Conservation (phyloP, 2,888 invertebrate genomes). For the Acleris holmiana region DNA sequence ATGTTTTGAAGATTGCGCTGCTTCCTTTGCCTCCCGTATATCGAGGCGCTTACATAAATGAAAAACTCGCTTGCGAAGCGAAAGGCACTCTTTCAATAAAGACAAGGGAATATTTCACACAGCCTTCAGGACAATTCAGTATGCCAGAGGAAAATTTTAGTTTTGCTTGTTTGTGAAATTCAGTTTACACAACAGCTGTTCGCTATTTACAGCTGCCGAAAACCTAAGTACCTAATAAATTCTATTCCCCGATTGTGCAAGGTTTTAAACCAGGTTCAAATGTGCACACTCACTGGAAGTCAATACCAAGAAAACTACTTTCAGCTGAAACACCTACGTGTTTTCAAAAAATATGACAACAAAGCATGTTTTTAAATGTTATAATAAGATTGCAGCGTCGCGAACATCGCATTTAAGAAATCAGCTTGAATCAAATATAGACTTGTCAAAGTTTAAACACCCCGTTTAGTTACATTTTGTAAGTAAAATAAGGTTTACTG, state of each 20-base stretch:
- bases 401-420: neutral
- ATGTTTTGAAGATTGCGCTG: constrained; percentile 1
- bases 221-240: too few relatives aligned
- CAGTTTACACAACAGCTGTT: too few relatives aligned
- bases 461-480: neutral
- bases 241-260: too few relatives aligned
- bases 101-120: constrained; percentile 28
- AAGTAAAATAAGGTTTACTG: neutral
- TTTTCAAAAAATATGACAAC: too few relatives aligned
- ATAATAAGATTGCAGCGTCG: neutral
- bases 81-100: constrained; percentile 62
- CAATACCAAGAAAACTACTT: too few relatives aligned
- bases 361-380: too few relatives aligned
- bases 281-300: too few relatives aligned
- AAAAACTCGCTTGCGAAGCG: constrained; percentile 64
- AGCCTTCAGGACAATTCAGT: neutral
- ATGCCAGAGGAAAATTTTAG: neutral
- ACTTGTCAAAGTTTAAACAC: neutral
- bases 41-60: constrained; percentile 61
- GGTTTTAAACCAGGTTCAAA: too few relatives aligned
- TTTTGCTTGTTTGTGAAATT: too few relatives aligned
- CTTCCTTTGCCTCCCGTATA: constrained; percentile 35
- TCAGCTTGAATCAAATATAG: neutral
- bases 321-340: too few relatives aligned
- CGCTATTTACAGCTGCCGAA: too few relatives aligned